These are phyloP conservation scores for Pithys albifrons DNA, from an alignment of 2,113 vertebrate species.

Conservation along the genomic window DNA sequence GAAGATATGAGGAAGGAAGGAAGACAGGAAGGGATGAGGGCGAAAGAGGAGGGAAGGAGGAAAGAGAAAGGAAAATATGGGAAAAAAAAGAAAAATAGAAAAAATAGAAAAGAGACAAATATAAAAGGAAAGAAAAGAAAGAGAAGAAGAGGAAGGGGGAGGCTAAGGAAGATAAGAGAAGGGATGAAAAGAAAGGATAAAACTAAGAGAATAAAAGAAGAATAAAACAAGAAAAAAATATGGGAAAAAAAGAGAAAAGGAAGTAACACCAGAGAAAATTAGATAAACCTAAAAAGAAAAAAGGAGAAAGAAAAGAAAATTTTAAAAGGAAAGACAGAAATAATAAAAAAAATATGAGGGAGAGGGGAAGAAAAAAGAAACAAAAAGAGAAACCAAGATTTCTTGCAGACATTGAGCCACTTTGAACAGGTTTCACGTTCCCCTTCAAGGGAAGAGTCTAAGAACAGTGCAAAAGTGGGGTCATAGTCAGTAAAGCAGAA, in stretches of 20 bases:
- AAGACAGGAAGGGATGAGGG: neutral
- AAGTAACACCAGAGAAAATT: neutral
- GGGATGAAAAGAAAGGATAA: neutral
- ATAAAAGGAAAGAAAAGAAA: too few species aligned
- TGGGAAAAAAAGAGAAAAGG: neutral
- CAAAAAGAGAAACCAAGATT: neutral
- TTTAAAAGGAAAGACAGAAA: neutral
- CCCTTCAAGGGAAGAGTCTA: neutral
- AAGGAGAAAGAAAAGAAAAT: neutral
- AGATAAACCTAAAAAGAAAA: neutral
- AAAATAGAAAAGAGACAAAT: neutral
- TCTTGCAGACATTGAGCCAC: neutral
- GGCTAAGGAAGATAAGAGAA: neutral
- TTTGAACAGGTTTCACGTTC: neutral
- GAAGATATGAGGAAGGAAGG: neutral
- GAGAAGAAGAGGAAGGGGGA: neutral
- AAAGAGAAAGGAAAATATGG: neutral
- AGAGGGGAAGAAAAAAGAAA: neutral
- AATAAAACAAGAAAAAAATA: too few species aligned
- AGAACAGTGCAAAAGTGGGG: neutral
- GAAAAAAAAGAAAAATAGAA: too few species aligned
- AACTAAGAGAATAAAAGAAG: too few species aligned
- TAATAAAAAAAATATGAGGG: too few species aligned
- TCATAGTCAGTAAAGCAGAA: neutral
- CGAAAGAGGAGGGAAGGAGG: neutral